phyloP scores from a whole-genome alignment of 2,888 invertebrate genomes.

The Anagyrus pseudococci region DNA sequence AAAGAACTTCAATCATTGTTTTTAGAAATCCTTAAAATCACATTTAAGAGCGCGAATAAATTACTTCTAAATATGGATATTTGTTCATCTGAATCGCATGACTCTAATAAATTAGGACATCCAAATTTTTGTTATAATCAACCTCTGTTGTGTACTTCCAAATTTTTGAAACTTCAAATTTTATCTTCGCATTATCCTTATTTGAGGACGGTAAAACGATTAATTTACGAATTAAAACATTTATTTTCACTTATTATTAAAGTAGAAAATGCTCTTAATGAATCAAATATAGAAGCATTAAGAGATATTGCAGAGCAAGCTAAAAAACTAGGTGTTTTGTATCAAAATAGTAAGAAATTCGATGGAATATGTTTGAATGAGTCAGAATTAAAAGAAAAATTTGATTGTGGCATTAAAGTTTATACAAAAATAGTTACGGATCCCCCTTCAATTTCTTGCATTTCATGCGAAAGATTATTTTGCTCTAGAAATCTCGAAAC shows the following conservation, averaged over 20 bases:
- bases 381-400: neutral
- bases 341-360: neutral
- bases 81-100: neutral
- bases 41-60: neutral
- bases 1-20: slow-evolving; percentile 8
- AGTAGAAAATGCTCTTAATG: neutral
- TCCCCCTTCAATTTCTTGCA: slow-evolving; percentile 1
- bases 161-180: slow-evolving; percentile 1
- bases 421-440: neutral
- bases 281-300: neutral
- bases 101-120: neutral
- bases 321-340: neutral
- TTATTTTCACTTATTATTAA: neutral
- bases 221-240: neutral
- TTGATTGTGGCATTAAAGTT: neutral
- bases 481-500: neutral
- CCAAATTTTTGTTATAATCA: slow-evolving; percentile 5
- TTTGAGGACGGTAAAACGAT: neutral
- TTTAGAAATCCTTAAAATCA: neutral
- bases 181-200: slow-evolving; percentile 3
- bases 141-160: slow-evolving; percentile 5
- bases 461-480: slow-evolving; percentile 9
- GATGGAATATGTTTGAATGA: neutral
- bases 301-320: neutral
- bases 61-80: neutral